These are phyloP conservation scores for Hydra vulgaris DNA, from an alignment of 30 jellyfish, hydroid and myxozoan genomes.

Conservation along the genomic window DNA sequence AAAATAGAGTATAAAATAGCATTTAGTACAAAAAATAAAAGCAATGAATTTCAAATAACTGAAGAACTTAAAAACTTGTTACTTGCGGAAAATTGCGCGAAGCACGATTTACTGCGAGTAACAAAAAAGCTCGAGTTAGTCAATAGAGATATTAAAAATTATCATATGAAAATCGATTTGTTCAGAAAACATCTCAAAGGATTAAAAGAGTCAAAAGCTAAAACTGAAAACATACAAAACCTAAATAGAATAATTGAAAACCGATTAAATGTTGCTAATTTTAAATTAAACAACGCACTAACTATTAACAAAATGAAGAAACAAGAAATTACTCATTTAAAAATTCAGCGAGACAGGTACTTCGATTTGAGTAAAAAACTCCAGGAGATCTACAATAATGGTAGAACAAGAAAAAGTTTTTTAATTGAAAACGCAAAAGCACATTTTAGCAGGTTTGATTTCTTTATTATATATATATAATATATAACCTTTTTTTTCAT, in stretches of 20 bases:
- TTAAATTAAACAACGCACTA: constrained; percentile 46
- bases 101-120: constrained; percentile 27
- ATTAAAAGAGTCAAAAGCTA: constrained; percentile 31
- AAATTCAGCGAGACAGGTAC: constrained; percentile 50
- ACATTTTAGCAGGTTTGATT: constrained; percentile 31
- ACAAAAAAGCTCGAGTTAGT: constrained; percentile 9
- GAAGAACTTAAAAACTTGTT: constrained; percentile 26
- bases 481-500: too few relatives aligned
- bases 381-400: constrained; percentile 23
- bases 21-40: constrained; percentile 23
- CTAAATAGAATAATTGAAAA: constrained; percentile 55
- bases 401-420: constrained; percentile 27
- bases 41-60: constrained; percentile 23
- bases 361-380: constrained; percentile 52
- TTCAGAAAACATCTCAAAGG: constrained; percentile 36
- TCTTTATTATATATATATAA: not conserved
- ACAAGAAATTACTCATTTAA: constrained; percentile 49
- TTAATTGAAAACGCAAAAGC: constrained; percentile 47
- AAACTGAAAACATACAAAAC: constrained; percentile 36
- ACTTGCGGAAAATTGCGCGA: constrained; percentile 38
- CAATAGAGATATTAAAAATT: constrained; percentile 8
- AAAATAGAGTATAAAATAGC: constrained; percentile 53
- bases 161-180: constrained; percentile 2
- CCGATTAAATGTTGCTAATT: constrained; percentile 49
- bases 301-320: constrained; percentile 57